Base-by-base conservation (phyloP, 2,888 invertebrate genomes). In the Agonopterix heracliana region DNA sequence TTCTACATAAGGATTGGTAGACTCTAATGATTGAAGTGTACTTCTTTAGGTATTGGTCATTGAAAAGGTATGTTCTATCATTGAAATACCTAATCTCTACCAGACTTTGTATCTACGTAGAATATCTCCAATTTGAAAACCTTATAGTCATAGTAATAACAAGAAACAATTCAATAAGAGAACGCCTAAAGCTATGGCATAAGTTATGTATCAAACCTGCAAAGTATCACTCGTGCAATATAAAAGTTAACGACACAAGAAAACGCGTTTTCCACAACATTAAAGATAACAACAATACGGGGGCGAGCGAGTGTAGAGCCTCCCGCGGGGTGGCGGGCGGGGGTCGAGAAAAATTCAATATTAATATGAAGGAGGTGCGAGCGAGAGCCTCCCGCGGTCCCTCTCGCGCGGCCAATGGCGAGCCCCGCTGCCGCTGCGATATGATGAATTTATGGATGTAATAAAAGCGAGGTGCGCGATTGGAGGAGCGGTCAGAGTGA, bases 371-470 rank as follows among this genome's bases (percentile, higher is more conserved):
- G 90, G 91, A 90, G 91, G 91, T 90, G 90, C 84, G 89, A 90
- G 89, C 71, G 90, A 90, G 90, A 90, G 62, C 66, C 68, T 80
- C 80, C 74, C 53, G 65, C 59, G 83, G 83, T 89, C 89, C 82
- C 82, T 66, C 77, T 88, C 74, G 74, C 84, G 73, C 87, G 87
- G 82, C 90, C 90, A 90, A 90, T 90, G 87, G 89, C 85, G 85
- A 86, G 81, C 77, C 67, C 74, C 74, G 80, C 78, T 74, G 79
- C 74, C 74, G 77, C 76, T 86, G 83, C 87, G 91, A 92, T 92
- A 92, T 92, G 92, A 92, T 92, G 92, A 91, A 94, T 93, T 93
- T 94, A 94, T 93, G 93, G 93, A 93, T 92, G 92, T 93, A 93
- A 93, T 92, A 92, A 91, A 91, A 91, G 86, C 86, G 88, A 85